These are phyloP conservation scores for honey bee (Apis mellifera) DNA, from an alignment of 1,140 invertebrate genomes.

Conservation along the genomic window DNA sequence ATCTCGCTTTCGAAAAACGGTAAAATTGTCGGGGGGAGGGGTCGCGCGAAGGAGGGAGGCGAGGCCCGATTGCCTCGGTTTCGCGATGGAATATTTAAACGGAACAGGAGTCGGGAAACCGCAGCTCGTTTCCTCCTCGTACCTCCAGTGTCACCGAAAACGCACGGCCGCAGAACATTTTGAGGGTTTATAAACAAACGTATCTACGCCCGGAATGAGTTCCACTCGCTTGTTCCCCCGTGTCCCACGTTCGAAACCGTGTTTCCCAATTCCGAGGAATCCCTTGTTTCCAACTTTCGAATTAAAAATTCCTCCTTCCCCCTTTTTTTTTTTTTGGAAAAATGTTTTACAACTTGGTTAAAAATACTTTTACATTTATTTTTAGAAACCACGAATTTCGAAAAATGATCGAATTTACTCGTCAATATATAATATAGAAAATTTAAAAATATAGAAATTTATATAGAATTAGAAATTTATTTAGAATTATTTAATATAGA, in stretches of 20 bases:
- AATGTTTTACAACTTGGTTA: too few species aligned
- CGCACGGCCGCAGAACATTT: slow-evolving; percentile 26
- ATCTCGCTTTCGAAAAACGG: slow-evolving; percentile 46
- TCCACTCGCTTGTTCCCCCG: not conserved
- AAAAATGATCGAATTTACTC: too few species aligned
- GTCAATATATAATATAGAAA: too few species aligned
- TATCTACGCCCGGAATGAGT: not conserved
- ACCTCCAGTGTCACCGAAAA: slow-evolving; percentile 27
- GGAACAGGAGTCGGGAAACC: slow-evolving; percentile 43
- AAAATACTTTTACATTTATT: too few species aligned
- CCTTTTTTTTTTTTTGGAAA: too few species aligned
- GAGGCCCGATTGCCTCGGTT: not conserved
- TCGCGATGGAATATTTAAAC: slow-evolving; percentile 49
- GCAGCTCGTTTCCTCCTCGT: slow-evolving; percentile 30
- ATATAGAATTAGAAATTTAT: too few species aligned
- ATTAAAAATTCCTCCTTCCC: too few species aligned
- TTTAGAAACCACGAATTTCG: too few species aligned
- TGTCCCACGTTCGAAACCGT: not conserved
- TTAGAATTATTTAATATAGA: too few species aligned
- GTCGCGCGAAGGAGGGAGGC: not conserved
- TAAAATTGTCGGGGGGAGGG: slow-evolving; percentile 60
- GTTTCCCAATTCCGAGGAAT: not conserved
- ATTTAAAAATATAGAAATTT: too few species aligned
- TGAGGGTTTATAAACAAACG: slow-evolving; percentile 40
- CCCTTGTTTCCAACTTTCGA: not conserved